Base-by-base conservation (phyloP, 1,140 invertebrate species). In the Muscidifurax raptorellus region DNA sequence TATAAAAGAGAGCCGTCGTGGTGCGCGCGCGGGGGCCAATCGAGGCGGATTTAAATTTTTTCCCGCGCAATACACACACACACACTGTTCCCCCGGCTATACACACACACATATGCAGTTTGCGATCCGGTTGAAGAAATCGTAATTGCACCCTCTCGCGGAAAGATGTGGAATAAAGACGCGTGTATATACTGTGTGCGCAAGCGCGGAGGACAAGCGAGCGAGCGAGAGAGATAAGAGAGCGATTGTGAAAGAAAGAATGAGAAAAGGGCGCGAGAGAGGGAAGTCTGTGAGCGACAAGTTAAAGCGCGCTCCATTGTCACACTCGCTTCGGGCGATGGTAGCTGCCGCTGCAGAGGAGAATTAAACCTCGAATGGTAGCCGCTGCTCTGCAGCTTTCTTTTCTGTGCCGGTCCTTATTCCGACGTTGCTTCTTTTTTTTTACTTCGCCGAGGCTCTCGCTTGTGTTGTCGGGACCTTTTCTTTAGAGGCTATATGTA, bases 41-140 rank as follows among this genome's bases (percentile, higher is more conserved):
- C 75, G 67, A 79, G 27, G 36, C 36, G 76, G 66, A 84, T 84
- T 84, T 78, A 72, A 78, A 84, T 84, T 84, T 71, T 77, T 77
- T 72, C 79, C 52, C 52, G 72, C 52, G 27, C 72, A 59, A 59
- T 7, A 7, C 52, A 7, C 52, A 9, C 36, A 32, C 2, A 32
- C 32, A 32, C 6, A 71, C 27, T 59, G 52, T 59, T 5, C 52
- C 52, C 22, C 18, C 6, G 18, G 52, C 22, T 59, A 7, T 52
- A 52, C 18, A 1, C 15, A 52, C 15, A 52, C 15, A 18, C 47
- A 47, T 12, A 13, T 47, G 44, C 13, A 40, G 3, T 44, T 44
- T 3, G 40, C 80, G 27, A 64, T 82, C 69, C 69, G 69, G 69
- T 74, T 82, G 69, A 74, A 74, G 44, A 47, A 66, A 74, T 71